A percentile compares a stretch with the other conserved stretches of the same genome.
Evolutionary conservation across 1,140 invertebrate genomes (phyloP).

Genomic region (Stratiolaelaps scimitus): DNA sequence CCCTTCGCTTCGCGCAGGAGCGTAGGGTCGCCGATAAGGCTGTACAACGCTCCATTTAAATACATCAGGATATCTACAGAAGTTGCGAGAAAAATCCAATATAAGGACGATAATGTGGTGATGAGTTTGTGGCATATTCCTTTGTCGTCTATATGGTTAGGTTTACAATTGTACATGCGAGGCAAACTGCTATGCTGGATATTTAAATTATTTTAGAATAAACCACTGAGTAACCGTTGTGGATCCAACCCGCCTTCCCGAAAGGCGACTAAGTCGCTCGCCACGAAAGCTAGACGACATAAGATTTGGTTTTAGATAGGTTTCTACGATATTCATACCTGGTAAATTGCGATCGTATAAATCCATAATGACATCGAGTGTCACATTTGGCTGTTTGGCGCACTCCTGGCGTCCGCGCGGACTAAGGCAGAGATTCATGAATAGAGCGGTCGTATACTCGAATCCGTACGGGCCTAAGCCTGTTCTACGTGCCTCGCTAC

Average conservation of each 20-base stretch:
- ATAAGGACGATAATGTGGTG: no score
- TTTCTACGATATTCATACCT: slow-evolving; percentile 38
- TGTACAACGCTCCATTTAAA: slow-evolving; percentile 50
- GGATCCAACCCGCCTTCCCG: no score
- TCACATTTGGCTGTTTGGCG: neutral
- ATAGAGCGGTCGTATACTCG: slow-evolving; percentile 52
- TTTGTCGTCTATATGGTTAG: no score
- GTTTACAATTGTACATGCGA: no score
- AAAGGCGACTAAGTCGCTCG: no score
- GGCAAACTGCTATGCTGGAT: no score
- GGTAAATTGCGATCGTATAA: slow-evolving; percentile 38
- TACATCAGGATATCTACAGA: slow-evolving; percentile 47
- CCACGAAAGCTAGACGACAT: no score
- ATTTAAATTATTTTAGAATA: no score
- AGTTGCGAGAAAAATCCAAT: neutral
- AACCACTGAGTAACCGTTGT: no score
- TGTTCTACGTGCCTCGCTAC: no score
- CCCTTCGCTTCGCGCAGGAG: slow-evolving; percentile 6
- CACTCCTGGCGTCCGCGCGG: slow-evolving; percentile 41
- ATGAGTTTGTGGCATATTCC: no score
- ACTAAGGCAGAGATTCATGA: slow-evolving; percentile 55
- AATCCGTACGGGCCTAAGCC: slow-evolving; percentile 47
- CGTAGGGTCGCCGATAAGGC: slow-evolving; percentile 45
- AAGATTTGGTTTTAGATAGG: no score
- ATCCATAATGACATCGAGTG: slow-evolving; percentile 41